Percentiles rank a stretch among this genome's conserved stretches.
phyloP scores from a whole-genome alignment of 2,797 vertebrate genomes.

The Zenarchopterus dispar region DNA sequence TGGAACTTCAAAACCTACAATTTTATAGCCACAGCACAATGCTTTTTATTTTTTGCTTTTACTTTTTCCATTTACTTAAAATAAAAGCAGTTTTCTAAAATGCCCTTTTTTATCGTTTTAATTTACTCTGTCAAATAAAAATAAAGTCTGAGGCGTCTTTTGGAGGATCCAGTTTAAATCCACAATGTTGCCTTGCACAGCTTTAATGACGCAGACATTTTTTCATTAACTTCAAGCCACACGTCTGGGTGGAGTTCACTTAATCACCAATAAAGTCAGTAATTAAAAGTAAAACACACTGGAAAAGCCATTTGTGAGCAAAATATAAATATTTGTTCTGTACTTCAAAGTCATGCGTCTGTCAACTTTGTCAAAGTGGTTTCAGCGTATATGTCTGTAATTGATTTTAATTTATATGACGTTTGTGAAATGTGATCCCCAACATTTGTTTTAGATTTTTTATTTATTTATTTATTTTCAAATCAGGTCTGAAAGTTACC shows the following conservation, averaged over 20 bases:
- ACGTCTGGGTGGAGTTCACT: slow-evolving; percentile 27
- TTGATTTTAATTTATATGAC: slow-evolving; percentile 7
- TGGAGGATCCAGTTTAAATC: slow-evolving; percentile 1
- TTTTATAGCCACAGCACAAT: too few relatives aligned
- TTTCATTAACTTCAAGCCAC: slow-evolving; percentile 34
- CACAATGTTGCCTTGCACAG: background rate
- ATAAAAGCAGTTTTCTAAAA: too few relatives aligned
- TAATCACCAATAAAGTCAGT: slow-evolving; percentile 26
- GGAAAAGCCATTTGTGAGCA: slow-evolving; percentile 35
- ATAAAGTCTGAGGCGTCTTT: background rate
- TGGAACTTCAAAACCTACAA: too few relatives aligned
- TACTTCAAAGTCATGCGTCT: background rate
- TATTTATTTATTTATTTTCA: too few relatives aligned
- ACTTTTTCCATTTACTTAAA: background rate
- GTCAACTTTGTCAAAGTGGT: slow-evolving; percentile 8
- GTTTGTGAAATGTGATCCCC: slow-evolving; percentile 1
- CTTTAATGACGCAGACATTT: slow-evolving; percentile 28
- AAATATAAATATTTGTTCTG: slow-evolving; percentile 34
- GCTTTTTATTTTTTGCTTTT: background rate
- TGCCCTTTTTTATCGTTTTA: too few relatives aligned
- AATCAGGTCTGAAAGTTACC: background rate
- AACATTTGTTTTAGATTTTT: slow-evolving; percentile 2
- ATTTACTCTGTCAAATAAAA: background rate
- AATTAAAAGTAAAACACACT: slow-evolving; percentile 21
- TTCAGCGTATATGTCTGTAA: background rate